Evolutionary conservation across 2,888 invertebrate genomes (phyloP).

Genomic region (Sphecodes monilicornis): DNA sequence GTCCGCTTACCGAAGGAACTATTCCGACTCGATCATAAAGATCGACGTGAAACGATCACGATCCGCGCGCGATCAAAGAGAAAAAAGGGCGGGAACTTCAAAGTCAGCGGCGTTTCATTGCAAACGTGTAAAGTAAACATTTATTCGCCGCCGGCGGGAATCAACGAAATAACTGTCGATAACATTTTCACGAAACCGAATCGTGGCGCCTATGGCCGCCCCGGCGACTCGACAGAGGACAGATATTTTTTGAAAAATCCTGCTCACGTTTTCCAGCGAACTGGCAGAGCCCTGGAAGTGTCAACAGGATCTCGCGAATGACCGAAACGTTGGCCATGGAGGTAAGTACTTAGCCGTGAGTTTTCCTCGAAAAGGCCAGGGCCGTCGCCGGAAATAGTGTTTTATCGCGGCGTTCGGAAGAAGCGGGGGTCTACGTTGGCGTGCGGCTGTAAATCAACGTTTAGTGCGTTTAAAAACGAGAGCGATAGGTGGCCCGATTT

Average conservation of each 20-base stretch:
- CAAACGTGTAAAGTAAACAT: conserved; percentile 19
- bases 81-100: conserved; percentile 36
- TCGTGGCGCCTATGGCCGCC: conserved; percentile 8
- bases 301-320: conserved; percentile 13
- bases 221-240: not conserved
- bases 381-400: conserved; percentile 66
- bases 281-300: not conserved
- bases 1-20: not conserved
- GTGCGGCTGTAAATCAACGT: conserved; percentile 70
- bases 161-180: conserved; percentile 20
- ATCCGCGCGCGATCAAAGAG: conserved; percentile 27
- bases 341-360: conserved; percentile 32
- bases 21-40: not conserved
- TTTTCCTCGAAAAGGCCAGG: conserved; percentile 48
- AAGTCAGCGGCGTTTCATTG: conserved; percentile 4
- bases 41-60: not conserved
- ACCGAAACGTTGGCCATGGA: not conserved
- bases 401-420: conserved; percentile 66
- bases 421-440: conserved; percentile 17
- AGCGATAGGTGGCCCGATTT: conserved; percentile 70
- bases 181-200: conserved; percentile 19
- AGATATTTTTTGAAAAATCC: not conserved
- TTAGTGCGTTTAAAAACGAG: conserved; percentile 73
- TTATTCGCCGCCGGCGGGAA: not conserved
- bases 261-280: not conserved